A percentile compares a stretch with the other conserved stretches of the same genome.
Conservation (phyloP, 37 sponge, comb jelly and placozoan species). For the Hormiphora californensis region DNA sequence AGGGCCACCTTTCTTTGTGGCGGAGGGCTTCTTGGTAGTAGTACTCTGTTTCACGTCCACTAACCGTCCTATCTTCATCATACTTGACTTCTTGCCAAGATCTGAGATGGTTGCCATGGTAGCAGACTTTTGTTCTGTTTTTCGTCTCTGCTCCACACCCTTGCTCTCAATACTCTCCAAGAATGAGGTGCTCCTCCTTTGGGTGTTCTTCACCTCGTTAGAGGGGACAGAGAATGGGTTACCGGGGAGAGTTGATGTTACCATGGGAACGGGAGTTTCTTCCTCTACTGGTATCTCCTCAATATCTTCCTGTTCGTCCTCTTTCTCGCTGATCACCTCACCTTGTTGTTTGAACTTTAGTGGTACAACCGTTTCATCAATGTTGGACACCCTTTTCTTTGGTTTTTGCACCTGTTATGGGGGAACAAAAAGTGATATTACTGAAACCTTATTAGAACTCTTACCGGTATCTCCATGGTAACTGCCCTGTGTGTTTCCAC, state of each 20-base stretch:
- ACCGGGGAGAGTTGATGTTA: neutral
- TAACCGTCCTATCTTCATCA: too few species aligned
- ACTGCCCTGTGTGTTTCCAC: too few species aligned
- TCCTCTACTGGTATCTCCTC: neutral
- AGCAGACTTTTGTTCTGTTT: neutral
- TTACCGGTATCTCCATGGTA: too few species aligned
- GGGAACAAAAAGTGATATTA: too few species aligned
- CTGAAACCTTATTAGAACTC: too few species aligned
- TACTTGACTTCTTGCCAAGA: constrained; percentile 17
- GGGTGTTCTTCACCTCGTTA: constrained; percentile 14
- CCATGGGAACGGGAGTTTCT: neutral
- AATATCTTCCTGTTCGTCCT: too few species aligned
- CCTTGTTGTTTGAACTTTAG: too few species aligned
- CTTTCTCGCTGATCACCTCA: neutral
- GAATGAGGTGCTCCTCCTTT: constrained; percentile 16
- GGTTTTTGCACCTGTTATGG: neutral
- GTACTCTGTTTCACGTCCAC: neutral
- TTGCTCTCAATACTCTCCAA: constrained; percentile 9
- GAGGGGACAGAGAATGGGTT: constrained; percentile 41
- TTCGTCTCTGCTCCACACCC: constrained; percentile 26
- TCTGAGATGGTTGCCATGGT: neutral
- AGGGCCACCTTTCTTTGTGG: neutral
- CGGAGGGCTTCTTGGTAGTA: neutral
- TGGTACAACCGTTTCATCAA: constrained; percentile 38
- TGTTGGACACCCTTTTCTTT: neutral